Base-by-base conservation (phyloP, 2,888 invertebrate species). In the Clanis bilineata region DNA sequence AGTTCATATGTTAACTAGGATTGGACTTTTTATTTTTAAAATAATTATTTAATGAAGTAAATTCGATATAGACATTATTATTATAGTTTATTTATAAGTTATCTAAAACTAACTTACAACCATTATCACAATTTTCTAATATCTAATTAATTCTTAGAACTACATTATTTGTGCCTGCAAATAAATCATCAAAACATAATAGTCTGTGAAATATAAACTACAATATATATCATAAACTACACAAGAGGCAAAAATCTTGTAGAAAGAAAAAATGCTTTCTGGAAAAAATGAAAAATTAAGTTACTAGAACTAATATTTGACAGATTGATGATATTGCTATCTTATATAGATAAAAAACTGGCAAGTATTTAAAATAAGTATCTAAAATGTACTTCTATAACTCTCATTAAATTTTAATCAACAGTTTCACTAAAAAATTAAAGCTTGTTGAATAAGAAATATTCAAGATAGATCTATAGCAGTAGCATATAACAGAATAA, bases 91-190 rank as follows among this genome's bases (percentile, higher is more conserved):
- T 45, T 45, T 38, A 47, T 47, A 57, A 45, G 36, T 47, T 47
- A 47, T 25, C 12, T 57, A 47, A 22, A 7, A 10, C 4, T 25
- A 57, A 23, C 38, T 57, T 38, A 45, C n/a, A 36, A 45, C 5
- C 32, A 77, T 81, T 83, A 83, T 83, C 83, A 83, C 83, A 83
- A 79, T 74, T 70, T 69, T 61, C 69, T 70, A 65, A 69, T 64
- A 60, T 58, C 68, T 72, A 58, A 7, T 36, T 58, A 54, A n/a
- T 38, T 47, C 58, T 60, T 63, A 61, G 56, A 57, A 59, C 59
- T 64, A 64, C 36, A 59, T 9, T 59, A 51, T 63, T 65, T 64
- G 58, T 61, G 72, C 73, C 72, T 67, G 62, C 65, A 66, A 77
- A 76, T 74, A 76, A 73, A 80, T 72, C 25, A 76, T 72, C 69